Evolutionary conservation across 2,113 vertebrate species (phyloP).

Genomic region (Trinectes maculatus): DNA sequence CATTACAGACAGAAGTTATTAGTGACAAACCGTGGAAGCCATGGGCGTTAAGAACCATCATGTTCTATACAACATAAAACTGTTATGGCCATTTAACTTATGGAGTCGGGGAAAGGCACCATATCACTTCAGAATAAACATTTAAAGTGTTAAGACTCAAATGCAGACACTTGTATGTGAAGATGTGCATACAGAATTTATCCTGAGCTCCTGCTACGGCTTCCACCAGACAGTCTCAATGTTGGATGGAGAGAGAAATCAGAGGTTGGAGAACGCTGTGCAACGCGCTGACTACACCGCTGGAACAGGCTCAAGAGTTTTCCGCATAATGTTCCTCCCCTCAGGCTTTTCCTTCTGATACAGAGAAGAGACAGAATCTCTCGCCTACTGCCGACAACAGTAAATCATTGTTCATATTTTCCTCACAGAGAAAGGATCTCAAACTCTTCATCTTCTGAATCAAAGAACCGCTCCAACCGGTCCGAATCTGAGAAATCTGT

Average conservation of each 20-base stretch:
- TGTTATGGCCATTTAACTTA: slow-evolving; percentile 74
- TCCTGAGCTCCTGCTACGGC: slow-evolving; percentile 73
- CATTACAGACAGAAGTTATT: slow-evolving; percentile 71
- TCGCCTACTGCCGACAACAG: slow-evolving; percentile 36
- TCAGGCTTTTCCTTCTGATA: slow-evolving; percentile 58
- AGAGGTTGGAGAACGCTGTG: slow-evolving; percentile 71
- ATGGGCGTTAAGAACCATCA: slow-evolving; percentile 49
- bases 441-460: slow-evolving; percentile 98
- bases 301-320: slow-evolving; percentile 61
- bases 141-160: slow-evolving; percentile 82
- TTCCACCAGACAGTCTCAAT: slow-evolving; percentile 55
- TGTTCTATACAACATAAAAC: slow-evolving; percentile 69
- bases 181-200: slow-evolving; percentile 69
- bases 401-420: slow-evolving; percentile 28
- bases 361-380: slow-evolving; percentile 58
- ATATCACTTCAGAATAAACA: slow-evolving; percentile 79
- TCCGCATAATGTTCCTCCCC: slow-evolving; percentile 62
- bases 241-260: slow-evolving; percentile 64
- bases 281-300: slow-evolving; percentile 56
- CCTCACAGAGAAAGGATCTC: slow-evolving; percentile 96
- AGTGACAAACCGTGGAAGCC: slow-evolving; percentile 63
- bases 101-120: slow-evolving; percentile 81
- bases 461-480: slow-evolving; percentile 95
- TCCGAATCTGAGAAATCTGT: slow-evolving; percentile 94
- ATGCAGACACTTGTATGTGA: slow-evolving; percentile 71